These are phyloP conservation scores for Paracanthobrama guichenoti DNA, from an alignment of 2,113 vertebrate genomes.

Conservation along the genomic window DNA sequence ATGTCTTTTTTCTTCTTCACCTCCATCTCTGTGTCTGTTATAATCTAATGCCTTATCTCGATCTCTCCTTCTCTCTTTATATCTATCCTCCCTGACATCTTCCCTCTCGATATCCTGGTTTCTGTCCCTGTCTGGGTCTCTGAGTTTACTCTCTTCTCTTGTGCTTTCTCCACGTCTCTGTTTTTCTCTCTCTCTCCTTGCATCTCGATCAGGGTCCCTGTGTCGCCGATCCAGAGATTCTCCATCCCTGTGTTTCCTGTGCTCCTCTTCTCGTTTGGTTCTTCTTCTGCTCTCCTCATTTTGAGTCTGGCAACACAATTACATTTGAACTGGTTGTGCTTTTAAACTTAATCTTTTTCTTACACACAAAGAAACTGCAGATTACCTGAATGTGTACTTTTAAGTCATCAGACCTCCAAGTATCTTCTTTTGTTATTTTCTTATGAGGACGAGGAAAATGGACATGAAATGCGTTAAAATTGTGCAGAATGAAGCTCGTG, in stretches of 20 bases:
- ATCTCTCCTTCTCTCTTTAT: slow-evolving; percentile 50
- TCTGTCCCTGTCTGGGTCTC: slow-evolving; percentile 61
- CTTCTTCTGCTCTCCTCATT: slow-evolving; percentile 59
- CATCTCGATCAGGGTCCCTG: slow-evolving; percentile 64
- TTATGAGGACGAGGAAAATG: slow-evolving; percentile 55
- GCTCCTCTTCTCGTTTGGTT: slow-evolving; percentile 53
- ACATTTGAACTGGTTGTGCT: background rate
- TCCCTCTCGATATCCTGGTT: slow-evolving; percentile 65
- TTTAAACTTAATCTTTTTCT: background rate
- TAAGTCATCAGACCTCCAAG: slow-evolving; percentile 91
- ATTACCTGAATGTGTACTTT: slow-evolving; percentile 81
- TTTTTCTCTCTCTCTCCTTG: slow-evolving; percentile 59
- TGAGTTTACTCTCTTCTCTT: slow-evolving; percentile 43
- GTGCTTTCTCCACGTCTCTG: slow-evolving; percentile 45
- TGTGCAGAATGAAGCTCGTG: background rate
- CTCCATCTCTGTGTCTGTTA: background rate
- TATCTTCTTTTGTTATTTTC: slow-evolving; percentile 90
- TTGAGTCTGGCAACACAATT: slow-evolving; percentile 48
- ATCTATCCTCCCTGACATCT: slow-evolving; percentile 51
- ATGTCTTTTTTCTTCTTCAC: slow-evolving; percentile 17
- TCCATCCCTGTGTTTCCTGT: slow-evolving; percentile 61
- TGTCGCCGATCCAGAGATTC: slow-evolving; percentile 66
- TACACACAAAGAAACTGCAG: slow-evolving; percentile 5
- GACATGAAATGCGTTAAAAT: background rate
- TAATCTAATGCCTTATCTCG: slow-evolving; percentile 49